phyloP scores from a whole-genome alignment of 1,140 invertebrate species.

The Doryteuthis pealeii region DNA sequence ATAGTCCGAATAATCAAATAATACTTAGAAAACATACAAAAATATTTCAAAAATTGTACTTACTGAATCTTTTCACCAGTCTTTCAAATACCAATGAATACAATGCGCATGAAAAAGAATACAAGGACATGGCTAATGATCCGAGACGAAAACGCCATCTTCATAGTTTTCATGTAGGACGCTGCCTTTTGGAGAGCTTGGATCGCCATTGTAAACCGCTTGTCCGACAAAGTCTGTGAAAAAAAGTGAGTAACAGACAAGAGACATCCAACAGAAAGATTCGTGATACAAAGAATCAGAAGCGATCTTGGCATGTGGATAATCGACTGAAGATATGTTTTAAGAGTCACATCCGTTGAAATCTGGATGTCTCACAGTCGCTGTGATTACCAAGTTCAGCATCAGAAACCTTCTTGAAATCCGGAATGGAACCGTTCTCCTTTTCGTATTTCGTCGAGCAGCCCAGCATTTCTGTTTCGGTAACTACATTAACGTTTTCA shows the following conservation, averaged over 20 bases:
- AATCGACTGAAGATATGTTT: conserved; percentile 84
- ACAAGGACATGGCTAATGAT: conserved; percentile 95
- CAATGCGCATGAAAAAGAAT: conserved; percentile 89
- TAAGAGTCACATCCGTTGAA: conserved; percentile 55
- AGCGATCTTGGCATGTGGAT: conserved; percentile 85
- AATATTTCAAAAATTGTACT: no score
- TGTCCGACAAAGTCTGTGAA: conserved; percentile 97
- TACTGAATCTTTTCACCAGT: conserved; percentile 81
- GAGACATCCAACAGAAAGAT: conserved; percentile 98
- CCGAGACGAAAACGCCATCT: conserved; percentile 89
- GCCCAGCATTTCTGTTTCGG: background rate
- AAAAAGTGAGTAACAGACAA: conserved; percentile 94
- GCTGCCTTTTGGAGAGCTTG: conserved; percentile 66
- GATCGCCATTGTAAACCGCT: conserved; percentile 89
- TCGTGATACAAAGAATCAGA: conserved; percentile 85
- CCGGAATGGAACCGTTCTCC: background rate
- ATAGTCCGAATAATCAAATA: no score
- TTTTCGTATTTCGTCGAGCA: background rate
- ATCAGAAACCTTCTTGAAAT: conserved; percentile 5
- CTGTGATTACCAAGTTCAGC: conserved; percentile 12
- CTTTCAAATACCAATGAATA: conserved; percentile 89
- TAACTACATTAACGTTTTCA: background rate
- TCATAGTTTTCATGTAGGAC: conserved; percentile 68
- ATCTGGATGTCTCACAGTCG: conserved; percentile 29
- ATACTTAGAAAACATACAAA: no score